Evolutionary conservation across 2,797 vertebrate species (phyloP).

Genomic region (Cyclopterus lumpus): DNA sequence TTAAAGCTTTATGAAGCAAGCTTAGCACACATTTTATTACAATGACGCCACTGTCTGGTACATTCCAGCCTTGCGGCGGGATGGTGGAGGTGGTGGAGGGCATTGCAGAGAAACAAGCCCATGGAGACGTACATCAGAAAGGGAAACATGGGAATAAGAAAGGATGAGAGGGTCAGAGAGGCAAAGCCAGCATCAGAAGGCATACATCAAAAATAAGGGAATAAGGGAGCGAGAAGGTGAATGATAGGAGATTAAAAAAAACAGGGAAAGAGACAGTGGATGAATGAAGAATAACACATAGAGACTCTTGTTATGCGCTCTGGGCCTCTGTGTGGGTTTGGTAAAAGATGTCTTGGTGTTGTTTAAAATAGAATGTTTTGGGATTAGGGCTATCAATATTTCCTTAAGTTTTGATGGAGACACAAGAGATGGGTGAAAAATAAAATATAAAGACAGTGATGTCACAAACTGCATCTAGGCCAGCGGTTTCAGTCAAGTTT

Average conservation of each 20-base stretch:
- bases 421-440: slow-evolving; percentile 29
- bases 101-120: slow-evolving; percentile 53
- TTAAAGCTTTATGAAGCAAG: slow-evolving; percentile 78
- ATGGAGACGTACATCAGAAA: slow-evolving; percentile 34
- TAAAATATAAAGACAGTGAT: slow-evolving; percentile 26
- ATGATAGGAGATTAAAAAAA: background rate
- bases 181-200: slow-evolving; percentile 24
- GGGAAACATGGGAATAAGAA: slow-evolving; percentile 13
- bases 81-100: slow-evolving; percentile 12
- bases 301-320: slow-evolving; percentile 19
- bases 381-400: slow-evolving; percentile 49
- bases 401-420: slow-evolving; percentile 35
- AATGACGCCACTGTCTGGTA: slow-evolving; percentile 76
- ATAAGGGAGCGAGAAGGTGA: slow-evolving; percentile 16
- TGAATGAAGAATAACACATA: slow-evolving; percentile 31
- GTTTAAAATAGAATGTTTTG: slow-evolving; percentile 37
- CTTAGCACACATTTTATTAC: slow-evolving; percentile 76
- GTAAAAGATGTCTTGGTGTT: slow-evolving; percentile 28
- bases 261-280: background rate
- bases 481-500: slow-evolving; percentile 32
- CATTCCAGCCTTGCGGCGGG: slow-evolving; percentile 63
- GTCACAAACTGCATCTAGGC: slow-evolving; percentile 39
- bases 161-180: slow-evolving; percentile 24
- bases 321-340: slow-evolving; percentile 8
- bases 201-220: slow-evolving; percentile 20